Base-by-base conservation (phyloP, 2,113 vertebrate species). In the Callaeas wilsoni region DNA sequence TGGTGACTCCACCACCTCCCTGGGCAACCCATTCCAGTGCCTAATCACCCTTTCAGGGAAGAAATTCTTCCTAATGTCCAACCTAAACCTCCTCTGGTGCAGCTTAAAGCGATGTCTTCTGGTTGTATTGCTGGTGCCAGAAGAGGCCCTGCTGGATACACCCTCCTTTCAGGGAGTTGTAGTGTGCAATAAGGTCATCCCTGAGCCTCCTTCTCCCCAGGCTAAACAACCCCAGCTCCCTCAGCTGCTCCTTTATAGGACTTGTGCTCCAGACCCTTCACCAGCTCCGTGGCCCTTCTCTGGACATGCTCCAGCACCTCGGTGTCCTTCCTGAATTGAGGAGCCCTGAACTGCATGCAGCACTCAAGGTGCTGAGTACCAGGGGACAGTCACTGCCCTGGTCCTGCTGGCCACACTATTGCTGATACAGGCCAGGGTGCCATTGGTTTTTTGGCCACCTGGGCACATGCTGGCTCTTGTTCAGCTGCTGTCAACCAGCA, bases 61-160 rank as follows among this genome's bases (percentile, higher is more conserved):
- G 26, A 37, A 55, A 16, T 32, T 49, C 16, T 42, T 55, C 32
- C 32, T 63, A 4, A 42, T 76, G 41, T 12, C 22, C 41, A 27
- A 13, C 8, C 15, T 62, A 42, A 69, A 26, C 4, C 18, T 90
- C 6, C 6, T 13, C 26, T 15, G 25, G 25, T 15, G 8, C 21
- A 47, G 20, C n/a, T 62, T 35, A 35, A 62, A 39, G 22, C 22
- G 1, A 11, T 46, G 12, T 23, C 7, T 7, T 69, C 35, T 55
- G 18, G 4, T 32, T 26, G 17, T 47, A 0, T 76, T 0, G 0
- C n/a, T 49, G 22, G 55, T 64, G 6, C 42, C 17, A 13, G 53
- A 25, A 75, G 32, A 42, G 55, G 55, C n/a, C 22, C 18, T 19
- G 1, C 21, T 37, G n/a, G 30, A 32, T 49, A 11, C 56, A 56